Percentiles rank a stretch among this genome's conserved stretches.
Conservation (phyloP, 64 coral and sea anemone genomes). For the Stichodactyla helianthus region DNA sequence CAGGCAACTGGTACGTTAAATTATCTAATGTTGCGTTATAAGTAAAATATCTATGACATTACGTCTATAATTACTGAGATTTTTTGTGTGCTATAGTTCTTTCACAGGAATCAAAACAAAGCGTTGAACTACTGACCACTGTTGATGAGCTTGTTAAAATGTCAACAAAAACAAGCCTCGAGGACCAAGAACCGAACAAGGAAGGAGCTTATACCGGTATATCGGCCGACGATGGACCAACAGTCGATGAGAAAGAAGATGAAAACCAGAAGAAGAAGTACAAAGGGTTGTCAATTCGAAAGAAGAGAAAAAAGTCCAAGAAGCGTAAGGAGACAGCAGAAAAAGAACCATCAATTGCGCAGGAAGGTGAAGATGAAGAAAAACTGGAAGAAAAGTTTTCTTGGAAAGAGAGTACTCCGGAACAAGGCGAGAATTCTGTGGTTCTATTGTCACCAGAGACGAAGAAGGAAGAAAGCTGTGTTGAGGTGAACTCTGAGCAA, state of each 20-base stretch:
- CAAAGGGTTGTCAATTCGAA: not conserved
- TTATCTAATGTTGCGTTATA: not conserved
- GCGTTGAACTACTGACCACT: not conserved
- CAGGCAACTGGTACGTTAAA: not conserved
- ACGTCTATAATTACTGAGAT: not conserved
- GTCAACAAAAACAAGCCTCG: not conserved
- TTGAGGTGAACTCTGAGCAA: not conserved
- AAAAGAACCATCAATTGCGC: not conserved
- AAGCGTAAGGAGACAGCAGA: not conserved
- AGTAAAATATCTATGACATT: not conserved
- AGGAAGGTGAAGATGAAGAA: not conserved
- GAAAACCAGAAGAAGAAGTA: not conserved
- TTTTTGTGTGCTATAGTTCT: not conserved
- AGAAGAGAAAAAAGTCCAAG: constrained; percentile 17
- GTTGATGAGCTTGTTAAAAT: not conserved
- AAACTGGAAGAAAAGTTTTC: not conserved
- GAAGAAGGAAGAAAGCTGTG: not conserved
- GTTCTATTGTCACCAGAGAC: not conserved
- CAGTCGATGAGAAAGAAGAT: not conserved
- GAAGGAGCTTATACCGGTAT: not conserved
- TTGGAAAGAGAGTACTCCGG: not conserved
- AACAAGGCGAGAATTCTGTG: not conserved
- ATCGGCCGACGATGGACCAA: not conserved
- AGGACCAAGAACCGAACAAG: not conserved
- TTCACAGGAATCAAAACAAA: not conserved